Base-by-base conservation (phyloP, 2,113 vertebrate species). In the Carassius auratus region DNA sequence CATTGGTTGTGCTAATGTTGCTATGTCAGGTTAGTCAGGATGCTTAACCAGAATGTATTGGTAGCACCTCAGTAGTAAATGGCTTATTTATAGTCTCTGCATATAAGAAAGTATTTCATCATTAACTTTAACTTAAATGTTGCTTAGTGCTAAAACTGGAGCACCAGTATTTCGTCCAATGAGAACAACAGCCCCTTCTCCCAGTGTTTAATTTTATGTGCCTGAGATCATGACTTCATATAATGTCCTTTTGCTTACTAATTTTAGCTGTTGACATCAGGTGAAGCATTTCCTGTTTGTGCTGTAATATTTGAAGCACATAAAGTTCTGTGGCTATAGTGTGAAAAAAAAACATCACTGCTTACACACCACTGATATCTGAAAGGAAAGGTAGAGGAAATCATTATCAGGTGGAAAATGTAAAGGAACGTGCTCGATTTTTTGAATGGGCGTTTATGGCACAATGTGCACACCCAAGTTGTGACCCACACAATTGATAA, bases 331-430 rank as follows among this genome's bases (percentile, higher is more conserved):
- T 71, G 48, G 26, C 17, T 78, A n/a, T 5, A 26, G 8, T 76
- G 26, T 23, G 12, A 6, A 30, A 30, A 30, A 45, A 38, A 83
- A 36, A 59, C 15, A 64, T 23, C 9, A 48, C 10, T 74, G 26
- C 1, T 3, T 23, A 12, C 68, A 83, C 48, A n/a, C 62, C 64
- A 12, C 7, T 69, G 50, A 81, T 86, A 86, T 86, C 76, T 48
- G n/a, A 79, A 10, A 69, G 80, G 64, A 66, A 68, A 81, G 69
- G 45, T 81, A 64, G 85, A 81, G 76, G 85, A 88, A 88, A 86
- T 88, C 64, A 69, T 85, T 84, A 59, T 86, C 74, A 71, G 19
- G 36, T 86, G 66, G 36, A 69, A 81, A 83, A 76, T 38, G 5
- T 21, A 84, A 76, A 86, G 85, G 83, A 87, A 87, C 78, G 66